Base-by-base conservation (phyloP, 2,888 invertebrate genomes). In the Dicranocentrus wangi region DNA sequence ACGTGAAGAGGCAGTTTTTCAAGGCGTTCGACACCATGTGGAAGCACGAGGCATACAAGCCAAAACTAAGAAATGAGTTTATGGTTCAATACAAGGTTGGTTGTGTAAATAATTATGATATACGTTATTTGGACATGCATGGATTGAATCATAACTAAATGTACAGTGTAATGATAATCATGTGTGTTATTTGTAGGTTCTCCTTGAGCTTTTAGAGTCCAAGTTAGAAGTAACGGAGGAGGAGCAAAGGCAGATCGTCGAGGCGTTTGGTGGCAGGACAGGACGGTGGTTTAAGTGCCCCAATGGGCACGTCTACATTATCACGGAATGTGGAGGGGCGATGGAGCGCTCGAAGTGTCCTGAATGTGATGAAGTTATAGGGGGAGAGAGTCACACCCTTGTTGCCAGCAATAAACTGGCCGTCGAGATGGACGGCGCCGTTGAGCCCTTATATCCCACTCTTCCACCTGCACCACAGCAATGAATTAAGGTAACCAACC, bases 271-370 rank as follows among this genome's bases (percentile, higher is more conserved):
- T 1, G 77, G 89, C 17, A 53, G 72, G 0, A 83, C 86, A 72
- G 90, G 90, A 0, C 89, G 89, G 77, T 94, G 94, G 93, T 93
- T 89, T 88, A 92, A 92, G 87, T 94, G 94, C 88, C 92, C 91
- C 0, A 93, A 93, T 85, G 93, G 93, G 0, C 93, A 93, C 88
- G 87, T 90, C 47, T 93, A 93, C 87, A 90, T 90, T 43, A 93
- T 93, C 82, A 91, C 90, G 0, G 92, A 92, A 1, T 93, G 93
- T 87, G 93, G 93, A 7, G 92, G 92, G 7, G 93, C 93, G 0
- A 91, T 89, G 89, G 85, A 83, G 80, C 86, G 87, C 60, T 66
- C 87, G 1, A 84, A 66, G 19, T 90, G 90, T 77, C 88, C 88
- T 32, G 89, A 89, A 39, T 90, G 90, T 82, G 85, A 86, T 2